Evolutionary conservation across 2,888 invertebrate genomes (phyloP).

Genomic region (Orthosia gothica): DNA sequence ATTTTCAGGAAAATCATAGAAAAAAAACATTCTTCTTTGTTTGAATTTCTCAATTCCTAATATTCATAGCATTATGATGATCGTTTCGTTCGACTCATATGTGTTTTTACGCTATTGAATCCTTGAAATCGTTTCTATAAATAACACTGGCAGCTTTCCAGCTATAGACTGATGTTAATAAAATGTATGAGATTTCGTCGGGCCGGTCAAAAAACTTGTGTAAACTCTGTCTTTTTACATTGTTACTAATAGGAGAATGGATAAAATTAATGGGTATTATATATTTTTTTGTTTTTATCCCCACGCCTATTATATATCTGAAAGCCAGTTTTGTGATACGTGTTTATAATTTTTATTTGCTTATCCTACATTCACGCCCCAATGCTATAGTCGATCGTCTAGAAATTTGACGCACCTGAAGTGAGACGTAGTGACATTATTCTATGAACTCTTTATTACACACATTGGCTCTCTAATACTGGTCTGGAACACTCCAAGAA

Average conservation of each 20-base stretch:
- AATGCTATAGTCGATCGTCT: slow-evolving; percentile 28
- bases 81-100: slow-evolving; percentile 57
- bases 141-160: slow-evolving; percentile 76
- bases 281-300: background rate
- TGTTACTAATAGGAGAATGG: slow-evolving; percentile 11
- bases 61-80: slow-evolving; percentile 48
- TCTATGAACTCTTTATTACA: background rate
- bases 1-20: background rate
- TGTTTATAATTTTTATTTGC: slow-evolving; percentile 4
- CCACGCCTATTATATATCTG: no score
- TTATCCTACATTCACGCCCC: slow-evolving; percentile 40
- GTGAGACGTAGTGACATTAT: slow-evolving; percentile 7
- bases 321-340: background rate
- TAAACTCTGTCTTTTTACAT: slow-evolving; percentile 49
- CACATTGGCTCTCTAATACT: no score
- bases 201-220: slow-evolving; percentile 72
- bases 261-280: background rate
- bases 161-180: slow-evolving; percentile 75
- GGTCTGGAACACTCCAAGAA: no score
- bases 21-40: background rate
- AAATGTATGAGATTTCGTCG: slow-evolving; percentile 75
- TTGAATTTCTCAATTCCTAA: slow-evolving; percentile 32
- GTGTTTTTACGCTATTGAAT: slow-evolving; percentile 75
- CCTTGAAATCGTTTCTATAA: slow-evolving; percentile 77
- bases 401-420: slow-evolving; percentile 34